These are phyloP conservation scores for Myotis vivesi DNA, from an alignment of 2,797 vertebrate genomes.

Conservation along the genomic window DNA sequence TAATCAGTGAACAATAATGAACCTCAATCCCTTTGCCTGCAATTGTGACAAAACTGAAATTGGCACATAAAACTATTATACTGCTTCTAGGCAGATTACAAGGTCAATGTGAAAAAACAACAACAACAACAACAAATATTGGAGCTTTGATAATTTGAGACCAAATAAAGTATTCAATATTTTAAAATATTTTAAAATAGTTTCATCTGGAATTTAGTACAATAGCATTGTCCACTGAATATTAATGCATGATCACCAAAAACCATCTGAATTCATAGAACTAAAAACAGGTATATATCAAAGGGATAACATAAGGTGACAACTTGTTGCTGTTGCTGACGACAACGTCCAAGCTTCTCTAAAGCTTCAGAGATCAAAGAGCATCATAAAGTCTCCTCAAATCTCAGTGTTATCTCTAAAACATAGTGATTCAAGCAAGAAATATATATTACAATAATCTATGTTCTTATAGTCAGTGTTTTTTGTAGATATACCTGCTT, in stretches of 20 bases:
- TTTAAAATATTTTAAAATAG: not conserved
- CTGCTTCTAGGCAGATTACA: not conserved
- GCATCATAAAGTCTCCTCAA: not conserved
- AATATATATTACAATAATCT: not conserved
- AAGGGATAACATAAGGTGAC: constrained; percentile 37
- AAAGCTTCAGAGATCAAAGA: constrained; percentile 63
- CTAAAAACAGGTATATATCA: constrained; percentile 59
- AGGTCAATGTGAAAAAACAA: not conserved
- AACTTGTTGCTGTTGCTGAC: not conserved
- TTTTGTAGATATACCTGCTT: not conserved
- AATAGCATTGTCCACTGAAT: not conserved
- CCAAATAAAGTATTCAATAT: not conserved
- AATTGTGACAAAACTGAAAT: not conserved
- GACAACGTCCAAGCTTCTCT: constrained; percentile 26
- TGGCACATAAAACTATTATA: not conserved
- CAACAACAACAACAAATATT: not conserved
- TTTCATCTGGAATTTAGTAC: not conserved
- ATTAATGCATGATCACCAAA: not conserved
- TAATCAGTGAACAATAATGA: not conserved
- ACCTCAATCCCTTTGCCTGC: not conserved
- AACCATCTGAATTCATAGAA: constrained; percentile 26
- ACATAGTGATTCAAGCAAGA: constrained; percentile 35
- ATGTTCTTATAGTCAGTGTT: not conserved
- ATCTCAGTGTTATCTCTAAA: constrained; percentile 19
- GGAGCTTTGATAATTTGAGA: not conserved